These are phyloP conservation scores for Torymus aiolomorphi DNA, from an alignment of 2,888 invertebrate species.

Conservation along the genomic window DNA sequence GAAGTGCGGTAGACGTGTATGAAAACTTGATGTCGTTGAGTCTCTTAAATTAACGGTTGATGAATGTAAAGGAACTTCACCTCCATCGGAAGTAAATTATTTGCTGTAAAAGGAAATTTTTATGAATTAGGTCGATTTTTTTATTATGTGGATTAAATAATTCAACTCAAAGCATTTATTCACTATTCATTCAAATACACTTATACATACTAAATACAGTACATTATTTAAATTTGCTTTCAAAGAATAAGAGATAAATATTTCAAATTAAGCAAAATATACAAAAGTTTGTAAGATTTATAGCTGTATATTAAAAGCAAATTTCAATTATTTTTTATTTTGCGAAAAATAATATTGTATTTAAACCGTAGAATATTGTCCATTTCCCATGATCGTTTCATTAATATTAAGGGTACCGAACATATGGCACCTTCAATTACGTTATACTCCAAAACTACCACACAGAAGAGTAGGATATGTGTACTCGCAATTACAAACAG, in stretches of 20 bases:
- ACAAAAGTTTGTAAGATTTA: too few relatives aligned
- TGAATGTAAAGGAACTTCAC: conserved; percentile 65
- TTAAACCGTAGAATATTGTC: too few relatives aligned
- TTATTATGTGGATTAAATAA: too few relatives aligned
- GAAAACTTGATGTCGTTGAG: conserved; percentile 41
- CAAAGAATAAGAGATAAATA: too few relatives aligned
- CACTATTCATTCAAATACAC: too few relatives aligned
- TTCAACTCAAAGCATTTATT: too few relatives aligned
- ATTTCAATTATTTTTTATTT: too few relatives aligned
- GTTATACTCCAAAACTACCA: conserved; percentile 12
- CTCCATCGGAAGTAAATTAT: conserved; percentile 72
- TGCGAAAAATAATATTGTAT: too few relatives aligned
- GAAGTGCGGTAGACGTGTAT: conserved; percentile 26
- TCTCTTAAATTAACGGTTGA: conserved; percentile 58
- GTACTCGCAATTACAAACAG: not conserved
- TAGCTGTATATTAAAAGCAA: too few relatives aligned
- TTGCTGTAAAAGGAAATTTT: conserved; percentile 62
- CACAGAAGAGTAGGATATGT: conserved; percentile 8
- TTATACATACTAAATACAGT: too few relatives aligned
- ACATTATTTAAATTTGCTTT: too few relatives aligned
- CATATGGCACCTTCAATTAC: not conserved
- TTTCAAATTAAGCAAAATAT: not conserved
- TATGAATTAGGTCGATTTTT: not conserved
- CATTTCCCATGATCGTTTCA: too few relatives aligned
- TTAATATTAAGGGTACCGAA: not conserved